phyloP scores from a whole-genome alignment of 1,140 invertebrate genomes.

The Scaptodrosophila lebanonensis region DNA sequence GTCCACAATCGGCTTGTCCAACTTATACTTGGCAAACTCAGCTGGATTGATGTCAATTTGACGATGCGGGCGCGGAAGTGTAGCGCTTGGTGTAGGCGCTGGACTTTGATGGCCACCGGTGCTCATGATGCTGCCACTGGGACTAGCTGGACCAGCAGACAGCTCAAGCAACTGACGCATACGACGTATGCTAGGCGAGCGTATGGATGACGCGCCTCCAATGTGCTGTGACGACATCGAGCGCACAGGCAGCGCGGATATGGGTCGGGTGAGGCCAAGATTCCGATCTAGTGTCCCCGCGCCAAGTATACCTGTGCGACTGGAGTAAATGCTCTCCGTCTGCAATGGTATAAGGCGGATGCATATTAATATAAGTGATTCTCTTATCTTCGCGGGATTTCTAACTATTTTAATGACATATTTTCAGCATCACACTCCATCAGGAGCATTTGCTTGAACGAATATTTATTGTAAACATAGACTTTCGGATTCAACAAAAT shows the following conservation, averaged over 20 bases:
- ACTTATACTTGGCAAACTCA: conserved; percentile 95
- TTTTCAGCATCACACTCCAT: too few relatives aligned
- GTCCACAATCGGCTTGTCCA: conserved; percentile 84
- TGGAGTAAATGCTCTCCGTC: conserved; percentile 81
- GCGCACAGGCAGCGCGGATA: conserved; percentile 79
- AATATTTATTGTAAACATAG: too few relatives aligned
- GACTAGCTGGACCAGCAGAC: conserved; percentile 79
- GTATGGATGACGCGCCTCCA: conserved; percentile 79
- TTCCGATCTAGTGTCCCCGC: conserved; percentile 80
- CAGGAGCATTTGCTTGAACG: too few relatives aligned
- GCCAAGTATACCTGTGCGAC: conserved; percentile 78
- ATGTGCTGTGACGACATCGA: conserved; percentile 84
- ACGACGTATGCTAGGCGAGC: conserved; percentile 84
- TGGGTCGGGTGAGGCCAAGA: conserved; percentile 72
- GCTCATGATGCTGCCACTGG: conserved; percentile 78
- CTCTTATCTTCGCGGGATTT: not conserved
- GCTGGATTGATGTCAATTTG: conserved; percentile 93
- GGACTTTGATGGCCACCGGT: conserved; percentile 81
- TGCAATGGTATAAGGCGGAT: conserved; percentile 52
- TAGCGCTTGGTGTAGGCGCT: conserved; percentile 85
- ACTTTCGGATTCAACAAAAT: too few relatives aligned
- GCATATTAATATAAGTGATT: not conserved
- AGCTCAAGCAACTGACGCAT: conserved; percentile 89
- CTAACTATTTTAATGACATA: too few relatives aligned
- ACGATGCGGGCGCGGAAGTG: conserved; percentile 84